These are phyloP conservation scores for Battus philenor DNA, from an alignment of 1,140 invertebrate genomes.

Conservation along the genomic window DNA sequence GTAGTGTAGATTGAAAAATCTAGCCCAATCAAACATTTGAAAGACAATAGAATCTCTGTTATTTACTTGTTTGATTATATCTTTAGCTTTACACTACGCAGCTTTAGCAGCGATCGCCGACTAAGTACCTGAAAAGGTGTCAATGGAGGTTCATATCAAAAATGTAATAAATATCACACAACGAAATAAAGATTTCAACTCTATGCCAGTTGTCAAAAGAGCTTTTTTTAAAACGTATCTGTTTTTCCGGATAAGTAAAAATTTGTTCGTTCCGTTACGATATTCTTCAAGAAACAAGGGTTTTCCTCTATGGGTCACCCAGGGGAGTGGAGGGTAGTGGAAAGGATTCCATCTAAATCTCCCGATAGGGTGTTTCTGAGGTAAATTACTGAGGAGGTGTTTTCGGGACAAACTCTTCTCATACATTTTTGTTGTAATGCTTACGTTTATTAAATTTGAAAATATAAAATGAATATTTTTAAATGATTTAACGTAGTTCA, in stretches of 20 bases:
- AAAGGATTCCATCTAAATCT: conserved; percentile 49
- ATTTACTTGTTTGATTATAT: conserved; percentile 9
- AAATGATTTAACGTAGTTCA: no score
- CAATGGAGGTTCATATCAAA: conserved; percentile 36
- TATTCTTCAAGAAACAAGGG: conserved; percentile 55
- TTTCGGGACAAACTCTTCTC: conserved; percentile 28
- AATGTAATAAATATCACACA: conserved; percentile 20
- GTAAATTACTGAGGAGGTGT: conserved; percentile 56
- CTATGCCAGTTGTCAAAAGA: conserved; percentile 1
- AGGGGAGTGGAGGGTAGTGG: conserved; percentile 40
- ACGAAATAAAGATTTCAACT: neutral
- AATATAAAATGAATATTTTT: no score
- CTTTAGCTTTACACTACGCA: neutral
- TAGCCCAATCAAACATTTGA: no score
- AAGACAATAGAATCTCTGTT: no score
- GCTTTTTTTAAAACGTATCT: conserved; percentile 11
- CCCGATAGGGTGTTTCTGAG: conserved; percentile 50
- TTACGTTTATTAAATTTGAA: no score
- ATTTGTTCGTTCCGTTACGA: conserved; percentile 15
- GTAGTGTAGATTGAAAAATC: no score
- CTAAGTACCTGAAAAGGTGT: conserved; percentile 65
- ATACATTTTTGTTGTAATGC: conserved; percentile 22
- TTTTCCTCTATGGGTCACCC: conserved; percentile 57
- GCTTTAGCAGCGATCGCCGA: conserved; percentile 32
- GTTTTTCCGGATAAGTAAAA: conserved; percentile 6